Conservation (phyloP, 1,140 invertebrate species). For the Odontomachus brunneus region DNA sequence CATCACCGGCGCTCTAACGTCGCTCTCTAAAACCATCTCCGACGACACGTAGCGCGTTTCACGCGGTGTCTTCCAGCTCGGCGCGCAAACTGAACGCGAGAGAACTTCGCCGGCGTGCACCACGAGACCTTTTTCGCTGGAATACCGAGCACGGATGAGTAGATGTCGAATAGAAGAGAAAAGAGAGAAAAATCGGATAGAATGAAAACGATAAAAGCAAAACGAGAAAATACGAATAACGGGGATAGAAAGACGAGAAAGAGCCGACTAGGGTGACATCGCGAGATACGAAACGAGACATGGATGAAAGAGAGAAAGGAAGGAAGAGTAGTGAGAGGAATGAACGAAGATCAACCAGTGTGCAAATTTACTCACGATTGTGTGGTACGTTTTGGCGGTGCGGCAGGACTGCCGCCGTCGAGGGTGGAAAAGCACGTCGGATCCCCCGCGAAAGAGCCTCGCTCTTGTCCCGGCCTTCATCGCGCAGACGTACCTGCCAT, state of each 20-base stretch:
- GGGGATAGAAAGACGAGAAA: not conserved
- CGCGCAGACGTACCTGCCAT: slow-evolving; percentile 73
- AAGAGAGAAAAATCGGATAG: not conserved
- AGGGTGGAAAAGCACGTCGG: slow-evolving; percentile 76
- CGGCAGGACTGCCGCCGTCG: slow-evolving; percentile 83
- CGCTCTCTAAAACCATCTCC: not conserved
- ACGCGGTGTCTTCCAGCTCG: slow-evolving; percentile 26
- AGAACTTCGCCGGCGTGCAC: slow-evolving; percentile 43
- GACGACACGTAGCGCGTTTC: slow-evolving; percentile 9
- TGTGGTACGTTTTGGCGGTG: slow-evolving; percentile 83
- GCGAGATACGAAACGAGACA: not conserved
- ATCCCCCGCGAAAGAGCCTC: slow-evolving; percentile 73
- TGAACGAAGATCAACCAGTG: slow-evolving; percentile 57
- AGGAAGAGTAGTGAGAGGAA: not conserved
- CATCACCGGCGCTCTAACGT: not conserved
- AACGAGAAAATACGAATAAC: slow-evolving; percentile 8
- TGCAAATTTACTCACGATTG: slow-evolving; percentile 83
- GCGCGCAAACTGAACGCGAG: slow-evolving; percentile 12
- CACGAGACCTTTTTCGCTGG: slow-evolving; percentile 29
- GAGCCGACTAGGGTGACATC: not conserved
- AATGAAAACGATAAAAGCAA: not conserved
- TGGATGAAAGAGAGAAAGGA: slow-evolving; percentile 27
- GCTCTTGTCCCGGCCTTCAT: slow-evolving; percentile 52
- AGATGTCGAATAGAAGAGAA: slow-evolving; percentile 2
- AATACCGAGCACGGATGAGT: slow-evolving; percentile 17